phyloP scores from a whole-genome alignment of 1,140 invertebrate species.

The Drosophila trapezifrons region DNA sequence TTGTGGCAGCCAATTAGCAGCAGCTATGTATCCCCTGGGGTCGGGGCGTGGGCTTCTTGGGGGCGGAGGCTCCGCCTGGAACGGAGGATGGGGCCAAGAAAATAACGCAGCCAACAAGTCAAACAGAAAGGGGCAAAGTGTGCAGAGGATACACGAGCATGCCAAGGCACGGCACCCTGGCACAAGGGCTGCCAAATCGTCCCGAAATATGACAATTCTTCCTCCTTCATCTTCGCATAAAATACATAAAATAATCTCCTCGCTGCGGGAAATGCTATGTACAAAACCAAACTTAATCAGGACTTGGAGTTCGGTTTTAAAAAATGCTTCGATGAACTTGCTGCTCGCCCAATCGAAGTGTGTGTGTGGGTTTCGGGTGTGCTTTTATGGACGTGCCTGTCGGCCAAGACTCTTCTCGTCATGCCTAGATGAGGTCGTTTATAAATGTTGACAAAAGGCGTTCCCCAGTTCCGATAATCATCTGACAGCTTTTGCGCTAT shows the following conservation, averaged over 20 bases:
- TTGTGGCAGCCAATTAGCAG: conserved; percentile 83
- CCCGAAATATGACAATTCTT: not conserved
- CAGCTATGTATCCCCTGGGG: conserved; percentile 32
- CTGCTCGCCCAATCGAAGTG: not conserved
- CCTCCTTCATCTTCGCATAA: too few relatives aligned
- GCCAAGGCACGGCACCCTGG: conserved; percentile 4
- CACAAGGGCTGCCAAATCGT: not conserved
- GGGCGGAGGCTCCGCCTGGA: not conserved
- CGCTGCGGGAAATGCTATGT: too few relatives aligned
- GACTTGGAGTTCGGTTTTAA: not conserved
- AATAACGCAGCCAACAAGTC: conserved; percentile 63
- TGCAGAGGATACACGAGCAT: conserved; percentile 22
- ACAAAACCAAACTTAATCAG: not conserved
- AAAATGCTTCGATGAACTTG: not conserved
- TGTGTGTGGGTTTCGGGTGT: not conserved
- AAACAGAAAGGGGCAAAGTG: conserved; percentile 68
- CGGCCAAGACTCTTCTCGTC: conserved; percentile 46
- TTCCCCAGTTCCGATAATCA: conserved; percentile 71
- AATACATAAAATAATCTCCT: not conserved
- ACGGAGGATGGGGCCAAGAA: conserved; percentile 49
- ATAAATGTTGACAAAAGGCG: conserved; percentile 82
- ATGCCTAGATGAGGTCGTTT: conserved; percentile 69
- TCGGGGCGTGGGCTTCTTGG: too few relatives aligned
- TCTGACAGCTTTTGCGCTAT: conserved; percentile 80
- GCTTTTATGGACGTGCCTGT: conserved; percentile 52